Base-by-base conservation (phyloP, 2,888 invertebrate species). In the Frankliniella fusca region DNA sequence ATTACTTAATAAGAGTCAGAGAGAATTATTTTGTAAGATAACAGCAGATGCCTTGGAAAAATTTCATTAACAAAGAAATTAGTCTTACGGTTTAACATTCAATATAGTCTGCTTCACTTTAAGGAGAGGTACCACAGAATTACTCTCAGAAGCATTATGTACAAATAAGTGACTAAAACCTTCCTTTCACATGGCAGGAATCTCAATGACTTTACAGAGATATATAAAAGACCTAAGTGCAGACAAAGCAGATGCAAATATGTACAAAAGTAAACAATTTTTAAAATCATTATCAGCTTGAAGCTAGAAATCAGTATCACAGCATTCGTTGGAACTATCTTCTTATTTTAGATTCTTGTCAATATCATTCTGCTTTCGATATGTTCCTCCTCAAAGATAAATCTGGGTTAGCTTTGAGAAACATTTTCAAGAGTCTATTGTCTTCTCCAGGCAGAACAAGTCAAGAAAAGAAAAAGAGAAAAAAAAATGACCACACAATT, bases 241-340 rank as follows among this genome's bases (percentile, higher is more conserved):
- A 27, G 27, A 11, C 70, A 76, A 27, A 8, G 10, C 27, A 76
- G 70, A 11, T 7, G 54, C 38, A 38, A 23, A 76, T 23, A 27
- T 8, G 12, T 76, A 76, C 70, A 76, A 7, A 23, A 76, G 15
- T n/a, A 27, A 76, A 76, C 70, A 76, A 76, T 23, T 23, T 23
- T 38, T 12, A 76, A 76, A 23, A 76, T 27, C 12, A 27, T 76
- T 27, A 27, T 27, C 70, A 54, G 54, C 54, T 54, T 20, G 54
- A 54, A 54, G 54, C 54, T 54, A 54, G 54, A 54, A 54, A 54
- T 54, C 54, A 76, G 70, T 76, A 76, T 76, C 70, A 76, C 70
- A 76, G 70, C 70, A 76, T 76, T 76, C 23, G 70, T 76, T 27
- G 70, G 70, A 76, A 27, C 27, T 76, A 76, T 27, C 27, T 23